A percentile compares a stretch with the other conserved stretches of the same genome.
phyloP scores from a whole-genome alignment of 2,113 vertebrate species.

The Oreochromis tanganicae region DNA sequence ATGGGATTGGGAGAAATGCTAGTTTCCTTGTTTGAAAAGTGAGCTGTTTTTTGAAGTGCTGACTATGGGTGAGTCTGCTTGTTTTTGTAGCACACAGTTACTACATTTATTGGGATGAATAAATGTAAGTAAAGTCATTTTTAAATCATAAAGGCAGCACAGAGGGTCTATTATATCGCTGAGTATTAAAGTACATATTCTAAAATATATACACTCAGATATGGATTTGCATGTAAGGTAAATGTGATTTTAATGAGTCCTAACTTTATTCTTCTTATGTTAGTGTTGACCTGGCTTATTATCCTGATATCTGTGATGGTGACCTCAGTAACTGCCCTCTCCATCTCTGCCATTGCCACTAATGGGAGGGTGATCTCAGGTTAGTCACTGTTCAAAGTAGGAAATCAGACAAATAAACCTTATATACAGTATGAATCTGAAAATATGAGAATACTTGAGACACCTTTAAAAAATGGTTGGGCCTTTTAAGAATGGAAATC shows the following conservation, averaged over 20 bases:
- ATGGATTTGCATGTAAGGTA: neutral
- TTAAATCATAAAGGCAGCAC: neutral
- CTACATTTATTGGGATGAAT: neutral
- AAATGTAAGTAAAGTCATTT: neutral
- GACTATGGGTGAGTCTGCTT: accelerated
- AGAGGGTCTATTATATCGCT: neutral
- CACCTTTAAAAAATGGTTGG: neutral
- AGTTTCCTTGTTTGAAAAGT: neutral
- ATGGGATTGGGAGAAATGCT: neutral
- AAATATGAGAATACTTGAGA: neutral
- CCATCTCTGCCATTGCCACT: slow-evolving; percentile 73
- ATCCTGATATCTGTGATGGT: slow-evolving; percentile 68
- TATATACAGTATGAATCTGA: accelerated
- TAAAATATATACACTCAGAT: neutral
- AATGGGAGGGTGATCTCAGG: slow-evolving; percentile 74
- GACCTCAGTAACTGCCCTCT: slow-evolving; percentile 69
- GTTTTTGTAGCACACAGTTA: neutral
- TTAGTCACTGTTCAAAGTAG: neutral
- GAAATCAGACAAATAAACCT: neutral
- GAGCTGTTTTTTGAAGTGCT: neutral
- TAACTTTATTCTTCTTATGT: neutral
- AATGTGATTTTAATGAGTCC: neutral
- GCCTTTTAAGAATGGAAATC: neutral
- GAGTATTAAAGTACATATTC: neutral
- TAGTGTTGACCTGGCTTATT: slow-evolving; percentile 74